Base-by-base conservation (phyloP, 2,797 vertebrate species). In the Notoglanidium macrostoma region DNA sequence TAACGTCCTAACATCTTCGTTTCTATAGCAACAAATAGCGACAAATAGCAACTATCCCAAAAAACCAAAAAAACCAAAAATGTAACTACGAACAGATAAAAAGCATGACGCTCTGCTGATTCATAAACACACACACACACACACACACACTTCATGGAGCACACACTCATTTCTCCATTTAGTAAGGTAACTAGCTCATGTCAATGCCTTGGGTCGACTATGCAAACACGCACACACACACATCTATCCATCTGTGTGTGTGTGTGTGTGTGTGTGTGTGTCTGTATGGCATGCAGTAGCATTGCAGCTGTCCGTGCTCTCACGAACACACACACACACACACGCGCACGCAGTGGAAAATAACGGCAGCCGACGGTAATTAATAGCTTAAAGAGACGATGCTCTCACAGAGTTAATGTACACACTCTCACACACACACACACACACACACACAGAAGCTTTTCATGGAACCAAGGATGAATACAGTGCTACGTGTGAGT, bases 251-350 rank as follows among this genome's bases (percentile, higher is more conserved):
- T 35, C 35, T 35, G n/a, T 61, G 49, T 35, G 51, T 57, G 26
- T 83, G 46, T 54, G 44, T 70, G 2, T 72, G 70, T n/a, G 21
- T 26, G 70, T 12, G 70, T 70, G 67, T 74, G 72, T 51, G 46
- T 29, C 4, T 79, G 70, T 74, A 83, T 74, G 82, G 72, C 80
- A 76, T 88, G 83, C 67, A 72, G 88, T 80, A 86, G 61, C 86
- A 84, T n/a, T 82, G 79, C 89, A 90, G 89, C 86, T 89, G 89
- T 87, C 83, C 68, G 70, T 35, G 72, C 84, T 86, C 73, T 86
- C 87, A 89, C 87, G 65, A 88, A 32, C 83, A 79, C 59, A 80
- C n/a, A 87, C 85, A 86, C 77, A 70, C 65, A 70, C 81, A 83
- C 83, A 83, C 78, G 79, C 84, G 61, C 86, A 73, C 40, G 83